These are phyloP conservation scores for Cephus nigrinus DNA, from an alignment of 2,888 invertebrate genomes.

Conservation along the genomic window DNA sequence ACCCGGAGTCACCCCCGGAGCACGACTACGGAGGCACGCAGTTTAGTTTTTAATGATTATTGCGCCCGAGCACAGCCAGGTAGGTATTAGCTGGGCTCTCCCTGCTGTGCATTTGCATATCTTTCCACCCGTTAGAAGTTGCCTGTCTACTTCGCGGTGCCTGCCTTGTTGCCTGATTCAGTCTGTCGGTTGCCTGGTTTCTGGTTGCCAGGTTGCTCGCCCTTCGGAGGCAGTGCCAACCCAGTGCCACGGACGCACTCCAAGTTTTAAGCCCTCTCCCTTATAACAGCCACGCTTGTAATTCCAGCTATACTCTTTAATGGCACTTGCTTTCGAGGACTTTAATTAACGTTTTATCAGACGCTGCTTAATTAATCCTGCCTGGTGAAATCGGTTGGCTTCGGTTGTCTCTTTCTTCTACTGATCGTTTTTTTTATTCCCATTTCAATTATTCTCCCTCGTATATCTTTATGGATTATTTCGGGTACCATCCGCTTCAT, in stretches of 20 bases:
- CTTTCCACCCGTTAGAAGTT: conserved; percentile 60
- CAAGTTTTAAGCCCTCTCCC: conserved; percentile 54
- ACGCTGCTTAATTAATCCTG: conserved; percentile 54
- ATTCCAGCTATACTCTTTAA: conserved; percentile 54
- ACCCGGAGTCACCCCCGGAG: conserved; percentile 3
- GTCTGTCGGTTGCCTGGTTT: too few species aligned
- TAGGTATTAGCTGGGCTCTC: conserved; percentile 52
- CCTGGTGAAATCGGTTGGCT: conserved; percentile 50
- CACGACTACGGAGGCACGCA: conserved; percentile 26
- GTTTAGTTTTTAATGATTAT: conserved; percentile 64
- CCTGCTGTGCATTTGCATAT: conserved; percentile 59
- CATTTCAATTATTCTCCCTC: too few species aligned
- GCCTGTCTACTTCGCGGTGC: conserved; percentile 41
- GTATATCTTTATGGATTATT: too few species aligned
- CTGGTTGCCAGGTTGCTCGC: conserved; percentile 12
- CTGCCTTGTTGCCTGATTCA: conserved; percentile 13
- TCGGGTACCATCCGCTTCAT: too few species aligned
- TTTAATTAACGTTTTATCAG: conserved; percentile 60
- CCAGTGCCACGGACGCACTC: conserved; percentile 45
- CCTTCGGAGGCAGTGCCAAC: conserved; percentile 33
- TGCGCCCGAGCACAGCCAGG: conserved; percentile 49
- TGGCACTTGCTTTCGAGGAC: conserved; percentile 55
- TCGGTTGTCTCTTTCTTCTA: too few species aligned
- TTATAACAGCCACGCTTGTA: conserved; percentile 42
- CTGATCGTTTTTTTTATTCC: too few species aligned